Base-by-base conservation (phyloP, 2,797 vertebrate species). In the Spea hammondii region DNA sequence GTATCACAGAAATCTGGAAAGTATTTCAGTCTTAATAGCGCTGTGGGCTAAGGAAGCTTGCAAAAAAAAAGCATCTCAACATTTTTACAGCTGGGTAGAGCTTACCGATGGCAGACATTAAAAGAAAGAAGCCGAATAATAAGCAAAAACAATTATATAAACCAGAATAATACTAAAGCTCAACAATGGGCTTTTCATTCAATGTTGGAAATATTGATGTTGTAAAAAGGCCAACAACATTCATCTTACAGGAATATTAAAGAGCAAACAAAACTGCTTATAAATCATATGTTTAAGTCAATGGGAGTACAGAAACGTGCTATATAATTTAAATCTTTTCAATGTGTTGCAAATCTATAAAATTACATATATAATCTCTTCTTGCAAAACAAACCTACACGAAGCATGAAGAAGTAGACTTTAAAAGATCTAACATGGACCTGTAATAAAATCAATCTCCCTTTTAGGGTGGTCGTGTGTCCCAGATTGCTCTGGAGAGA, bases 81-180 rank as follows among this genome's bases (percentile, higher is more conserved):
- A 53, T 65, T 53, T 32, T 49, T 65, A 65, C 72, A 74, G 14
- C 59, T 64, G 71, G 57, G 8, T 73, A 73, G 49, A 17, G 60
- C 49, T 45, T 49, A 69, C 74, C 45, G 49, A 68, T 5, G n/a
- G 11, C 17, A 65, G 50, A 49, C 64, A 48, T 59, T 68, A 67
- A 32, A 32, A 13, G 51, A 55, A 76, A 46, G 17, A n/a, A 57
- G n/a, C 9, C 1, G 44, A 74, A 65, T 74, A 53, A 50, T 74
- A 48, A 45, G 47, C 62, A 51, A 14, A 59, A 49, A 67, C 13
- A 54, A 76, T 48, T 48, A 45, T 44, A 12, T 67, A 53, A 49
- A 68, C 12, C 64, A 65, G 11, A 65, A 65, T 11, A 65, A 65
- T 12, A 47, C n/a, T 45, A 11, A 7, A 62, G 59, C n/a, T 17